Base-by-base conservation (phyloP, 2,113 vertebrate genomes). In the Semnornis frantzii region DNA sequence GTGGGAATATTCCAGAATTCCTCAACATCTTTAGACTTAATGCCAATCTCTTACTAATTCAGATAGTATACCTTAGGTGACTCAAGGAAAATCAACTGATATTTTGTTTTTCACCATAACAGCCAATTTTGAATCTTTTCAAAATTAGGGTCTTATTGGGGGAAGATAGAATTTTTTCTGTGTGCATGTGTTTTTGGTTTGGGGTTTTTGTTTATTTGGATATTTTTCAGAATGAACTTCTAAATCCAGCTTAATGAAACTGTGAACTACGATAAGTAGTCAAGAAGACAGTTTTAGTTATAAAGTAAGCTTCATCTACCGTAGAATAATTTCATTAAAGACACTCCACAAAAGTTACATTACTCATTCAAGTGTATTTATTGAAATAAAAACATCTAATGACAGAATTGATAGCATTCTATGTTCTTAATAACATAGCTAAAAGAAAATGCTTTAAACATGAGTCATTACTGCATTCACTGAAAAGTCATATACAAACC, bases 11-110 rank as follows among this genome's bases (percentile, higher is more conserved):
- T 57, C 8, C 59, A 14, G 55, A 87, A 64, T 12, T 31, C 17
- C 9, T 90, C 18, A 15, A 12, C n/a, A 46, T 2, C 5, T 72
- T 50, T 21, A 9, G 10, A 62, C 8, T 79, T 82, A 79, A 76
- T 21, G 3, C 11, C 5, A 6, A 23, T 79, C 13, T 46, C 12
- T 59, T 78, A 37, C 3, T 28, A 44, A 25, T 87, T 58, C 20
- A 60, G 24, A 17, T 28, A 72, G 66, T 42, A 39, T 11, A 12
- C 6, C 24, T 5, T 5, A 68, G 54, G 24, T n/a, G 2, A 5
- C 5, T 65, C 16, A 4, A 73, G 27, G 57, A 30, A n/a, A 37
- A 66, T 0, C 4, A 63, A 5, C 1, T 46, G 4, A 0, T 64
- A 28, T 60, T 55, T 75, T 57, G 1, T 1, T 27, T 46, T 37